Conservation (phyloP, 1,140 invertebrate species). For the Cataglyphis hispanica region DNA sequence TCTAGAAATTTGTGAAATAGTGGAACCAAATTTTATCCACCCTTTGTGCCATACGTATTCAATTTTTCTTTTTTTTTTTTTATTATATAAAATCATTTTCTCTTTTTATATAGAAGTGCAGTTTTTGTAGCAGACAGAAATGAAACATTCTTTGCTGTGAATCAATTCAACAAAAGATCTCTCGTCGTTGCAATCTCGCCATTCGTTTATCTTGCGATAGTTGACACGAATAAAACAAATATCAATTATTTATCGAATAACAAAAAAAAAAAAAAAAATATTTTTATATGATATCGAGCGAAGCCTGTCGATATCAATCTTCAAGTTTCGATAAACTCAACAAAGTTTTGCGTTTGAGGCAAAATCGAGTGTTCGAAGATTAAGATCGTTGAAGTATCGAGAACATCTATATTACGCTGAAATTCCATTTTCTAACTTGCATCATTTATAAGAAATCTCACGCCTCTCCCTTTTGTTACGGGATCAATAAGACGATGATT, state of each 20-base stretch:
- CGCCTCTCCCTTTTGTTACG: background rate
- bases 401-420: background rate
- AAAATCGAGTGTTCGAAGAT: background rate
- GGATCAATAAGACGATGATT: background rate
- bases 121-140: background rate
- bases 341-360: conserved; percentile 41
- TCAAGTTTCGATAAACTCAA: conserved; percentile 57
- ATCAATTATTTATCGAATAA: conserved; percentile 63
- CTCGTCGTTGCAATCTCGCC: background rate
- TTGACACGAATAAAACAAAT: conserved; percentile 13
- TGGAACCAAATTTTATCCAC: background rate
- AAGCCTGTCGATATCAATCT: conserved; percentile 34
- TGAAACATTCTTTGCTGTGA: background rate
- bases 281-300: conserved; percentile 60
- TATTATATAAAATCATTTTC: too few relatives aligned
- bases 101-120: background rate
- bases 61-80: background rate
- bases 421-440: background rate
- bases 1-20: background rate
- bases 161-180: background rate
- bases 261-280: conserved; percentile 35
- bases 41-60: background rate
- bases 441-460: background rate
- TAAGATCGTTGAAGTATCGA: background rate
- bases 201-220: conserved; percentile 20